Percentiles rank a stretch among this genome's conserved stretches.
phyloP scores from a whole-genome alignment of 1,140 invertebrate genomes.

The Drosophila murphyi region DNA sequence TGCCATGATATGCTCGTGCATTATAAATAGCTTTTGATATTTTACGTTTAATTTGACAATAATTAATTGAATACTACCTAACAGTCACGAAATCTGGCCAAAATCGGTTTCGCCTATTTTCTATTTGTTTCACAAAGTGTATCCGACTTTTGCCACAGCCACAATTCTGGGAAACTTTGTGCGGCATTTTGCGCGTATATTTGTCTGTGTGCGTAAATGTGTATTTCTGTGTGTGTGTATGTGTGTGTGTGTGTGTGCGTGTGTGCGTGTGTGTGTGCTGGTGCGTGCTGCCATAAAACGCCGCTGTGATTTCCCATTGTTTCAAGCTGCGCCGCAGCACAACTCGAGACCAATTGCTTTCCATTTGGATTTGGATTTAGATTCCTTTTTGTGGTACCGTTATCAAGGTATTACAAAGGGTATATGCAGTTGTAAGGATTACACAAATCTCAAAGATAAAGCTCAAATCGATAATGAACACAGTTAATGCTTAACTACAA shows the following conservation, averaged over 20 bases:
- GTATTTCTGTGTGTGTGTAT: neutral
- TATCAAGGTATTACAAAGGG: neutral
- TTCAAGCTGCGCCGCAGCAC: constrained; percentile 16
- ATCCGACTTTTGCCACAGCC: constrained; percentile 1
- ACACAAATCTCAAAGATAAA: neutral
- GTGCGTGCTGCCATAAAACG: constrained; percentile 53
- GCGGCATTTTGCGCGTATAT: neutral
- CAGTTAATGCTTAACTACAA: too few species aligned
- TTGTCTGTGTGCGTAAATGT: neutral
- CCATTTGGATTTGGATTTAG: constrained; percentile 21
- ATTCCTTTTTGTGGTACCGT: neutral
- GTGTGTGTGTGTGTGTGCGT: constrained; percentile 10
- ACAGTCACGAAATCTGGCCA: constrained; percentile 23
- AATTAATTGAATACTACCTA: constrained; percentile 64
- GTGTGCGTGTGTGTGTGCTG: constrained; percentile 6
- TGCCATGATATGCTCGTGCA: constrained; percentile 36
- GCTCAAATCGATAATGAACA: too few species aligned
- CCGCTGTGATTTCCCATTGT: constrained; percentile 52
- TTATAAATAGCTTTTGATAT: constrained; percentile 62
- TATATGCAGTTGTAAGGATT: neutral
- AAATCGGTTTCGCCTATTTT: constrained; percentile 15
- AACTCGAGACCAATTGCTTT: constrained; percentile 26
- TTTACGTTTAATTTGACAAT: constrained; percentile 72
- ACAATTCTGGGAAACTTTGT: constrained; percentile 1
- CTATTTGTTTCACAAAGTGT: constrained; percentile 30